Evolutionary conservation across 2,888 invertebrate species (phyloP).

Genomic region (Metellina segmentata): DNA sequence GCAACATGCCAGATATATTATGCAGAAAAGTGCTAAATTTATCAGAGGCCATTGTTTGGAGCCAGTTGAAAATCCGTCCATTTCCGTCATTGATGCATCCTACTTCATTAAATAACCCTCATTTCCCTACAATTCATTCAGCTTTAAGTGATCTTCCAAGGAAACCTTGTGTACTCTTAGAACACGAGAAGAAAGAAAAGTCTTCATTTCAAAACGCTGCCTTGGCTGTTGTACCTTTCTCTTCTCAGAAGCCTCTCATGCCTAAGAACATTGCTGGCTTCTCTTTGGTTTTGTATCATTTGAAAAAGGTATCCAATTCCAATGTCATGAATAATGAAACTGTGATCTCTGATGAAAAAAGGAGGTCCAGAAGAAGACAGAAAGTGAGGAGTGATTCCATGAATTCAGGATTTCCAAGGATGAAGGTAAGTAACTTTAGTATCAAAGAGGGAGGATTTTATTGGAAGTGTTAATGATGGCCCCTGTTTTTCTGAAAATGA

Average conservation of each 20-base stretch:
- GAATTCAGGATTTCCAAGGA: conserved; percentile 42
- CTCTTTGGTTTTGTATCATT: conserved; percentile 41
- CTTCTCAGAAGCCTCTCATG: conserved; percentile 57
- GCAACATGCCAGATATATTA: conserved; percentile 55
- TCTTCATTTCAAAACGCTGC: conserved; percentile 52
- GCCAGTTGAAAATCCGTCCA: conserved; percentile 73
- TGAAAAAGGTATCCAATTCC: conserved; percentile 48
- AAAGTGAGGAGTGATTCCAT: conserved; percentile 71
- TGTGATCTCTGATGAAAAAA: conserved; percentile 54
- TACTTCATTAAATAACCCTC: conserved; percentile 64
- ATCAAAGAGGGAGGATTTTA: conserved; percentile 39
- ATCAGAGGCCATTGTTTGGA: conserved; percentile 69
- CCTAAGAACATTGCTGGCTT: conserved; percentile 54
- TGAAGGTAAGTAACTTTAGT: conserved; percentile 59
- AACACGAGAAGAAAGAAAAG: conserved; percentile 43
- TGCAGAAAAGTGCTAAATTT: conserved; percentile 68
- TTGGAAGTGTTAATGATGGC: conserved; percentile 25
- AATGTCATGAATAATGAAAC: conserved; percentile 21
- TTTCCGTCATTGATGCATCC: conserved; percentile 64
- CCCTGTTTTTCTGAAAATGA: not conserved
- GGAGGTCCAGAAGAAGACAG: conserved; percentile 61
- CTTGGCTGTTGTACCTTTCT: conserved; percentile 61
- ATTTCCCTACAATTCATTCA: conserved; percentile 75
- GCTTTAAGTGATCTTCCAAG: conserved; percentile 73
- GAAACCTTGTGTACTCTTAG: conserved; percentile 73